Conservation (phyloP, 2,113 vertebrate genomes). For the Crotalus tigris region DNA sequence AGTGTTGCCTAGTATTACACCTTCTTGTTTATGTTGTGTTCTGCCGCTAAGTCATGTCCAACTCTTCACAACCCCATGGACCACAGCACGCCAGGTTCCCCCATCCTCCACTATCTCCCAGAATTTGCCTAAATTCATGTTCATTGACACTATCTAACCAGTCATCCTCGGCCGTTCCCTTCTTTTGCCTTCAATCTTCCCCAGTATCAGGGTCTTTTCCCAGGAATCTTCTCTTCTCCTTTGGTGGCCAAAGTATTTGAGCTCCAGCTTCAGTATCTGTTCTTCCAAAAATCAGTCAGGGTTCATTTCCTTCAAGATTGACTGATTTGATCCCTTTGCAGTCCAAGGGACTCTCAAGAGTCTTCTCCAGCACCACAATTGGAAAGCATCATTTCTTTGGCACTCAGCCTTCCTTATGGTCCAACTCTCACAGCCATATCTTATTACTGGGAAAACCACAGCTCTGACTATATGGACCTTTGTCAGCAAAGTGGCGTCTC, state of each 20-base stretch:
- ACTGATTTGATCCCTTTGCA: too few relatives aligned
- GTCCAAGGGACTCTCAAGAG: too few relatives aligned
- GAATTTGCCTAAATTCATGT: neutral
- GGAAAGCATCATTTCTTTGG: too few relatives aligned
- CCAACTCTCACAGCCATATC: neutral
- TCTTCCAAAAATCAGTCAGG: neutral
- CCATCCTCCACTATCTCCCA: neutral
- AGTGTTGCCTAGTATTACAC: too few relatives aligned
- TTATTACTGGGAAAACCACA: neutral
- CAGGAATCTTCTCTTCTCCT: neutral
- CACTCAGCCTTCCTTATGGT: neutral
- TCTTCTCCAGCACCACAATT: too few relatives aligned
- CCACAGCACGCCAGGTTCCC: too few relatives aligned
- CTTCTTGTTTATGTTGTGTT: neutral
- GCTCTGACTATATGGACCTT: neutral
- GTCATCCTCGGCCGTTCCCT: neutral
- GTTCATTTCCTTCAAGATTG: neutral
- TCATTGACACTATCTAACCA: neutral
- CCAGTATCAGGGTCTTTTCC: neutral
- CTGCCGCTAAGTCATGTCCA: neutral
- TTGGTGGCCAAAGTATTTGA: neutral
- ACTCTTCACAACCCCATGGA: too few relatives aligned
- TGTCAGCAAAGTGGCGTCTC: neutral
- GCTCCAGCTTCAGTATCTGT: neutral
- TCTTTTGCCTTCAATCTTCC: neutral